Percentiles rank a stretch among this genome's conserved stretches.
phyloP scores from a whole-genome alignment of 2,113 vertebrate species.

The Gymnarchus niloticus region DNA sequence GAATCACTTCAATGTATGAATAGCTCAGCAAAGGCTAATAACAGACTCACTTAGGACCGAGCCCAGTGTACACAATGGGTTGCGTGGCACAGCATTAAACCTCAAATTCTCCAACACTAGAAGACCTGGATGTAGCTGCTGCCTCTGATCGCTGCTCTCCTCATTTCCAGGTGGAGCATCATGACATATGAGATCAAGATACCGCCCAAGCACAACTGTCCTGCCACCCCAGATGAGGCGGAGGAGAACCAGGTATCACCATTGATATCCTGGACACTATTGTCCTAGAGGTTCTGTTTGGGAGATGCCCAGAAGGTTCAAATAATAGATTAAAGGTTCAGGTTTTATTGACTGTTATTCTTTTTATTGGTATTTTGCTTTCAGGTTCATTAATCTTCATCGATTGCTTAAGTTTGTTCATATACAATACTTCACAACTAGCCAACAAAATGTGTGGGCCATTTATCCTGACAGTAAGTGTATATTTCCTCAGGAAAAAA shows the following conservation, averaged over 20 bases:
- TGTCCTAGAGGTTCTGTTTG: too few species aligned
- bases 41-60: too few species aligned
- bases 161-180: conserved; percentile 83
- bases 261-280: too few species aligned
- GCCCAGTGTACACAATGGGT: background rate
- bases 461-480: too few species aligned
- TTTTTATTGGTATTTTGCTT: background rate
- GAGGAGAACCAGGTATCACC: conserved; percentile 79
- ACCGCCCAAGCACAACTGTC: conserved; percentile 80
- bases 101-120: background rate
- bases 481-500: too few species aligned
- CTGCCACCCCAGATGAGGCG: conserved; percentile 72
- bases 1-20: too few species aligned
- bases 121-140: background rate
- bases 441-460: too few species aligned
- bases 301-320: too few species aligned
- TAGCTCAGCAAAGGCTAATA: too few species aligned
- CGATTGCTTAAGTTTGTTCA: background rate
- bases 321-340: too few species aligned
- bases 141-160: conserved; percentile 10
- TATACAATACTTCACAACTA: too few species aligned
- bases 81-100: background rate
- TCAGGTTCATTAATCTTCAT: background rate
- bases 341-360: background rate
- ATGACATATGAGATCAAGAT: conserved; percentile 98